phyloP scores from a whole-genome alignment of 2,113 vertebrate genomes.

The Gymnorhina tibicen region DNA sequence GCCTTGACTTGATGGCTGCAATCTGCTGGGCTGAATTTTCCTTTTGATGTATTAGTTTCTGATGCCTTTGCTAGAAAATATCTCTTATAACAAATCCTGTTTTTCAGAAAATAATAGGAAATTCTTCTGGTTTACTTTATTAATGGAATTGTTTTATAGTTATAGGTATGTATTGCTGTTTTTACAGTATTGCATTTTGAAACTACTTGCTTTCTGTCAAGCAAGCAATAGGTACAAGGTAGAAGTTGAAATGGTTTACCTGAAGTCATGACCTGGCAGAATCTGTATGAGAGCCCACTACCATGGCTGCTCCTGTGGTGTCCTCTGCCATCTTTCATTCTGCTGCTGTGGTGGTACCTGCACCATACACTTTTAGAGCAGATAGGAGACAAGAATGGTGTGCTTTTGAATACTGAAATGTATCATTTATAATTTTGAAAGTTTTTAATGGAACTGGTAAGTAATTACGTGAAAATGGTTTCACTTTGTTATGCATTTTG shows the following conservation, averaged over 20 bases:
- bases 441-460: background rate
- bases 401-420: background rate
- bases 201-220: background rate
- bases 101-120: background rate
- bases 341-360: background rate
- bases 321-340: background rate
- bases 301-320: background rate
- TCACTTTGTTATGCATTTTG: background rate
- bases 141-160: background rate
- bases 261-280: background rate
- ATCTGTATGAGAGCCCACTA: background rate
- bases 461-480: background rate
- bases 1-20: background rate
- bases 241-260: background rate
- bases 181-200: background rate
- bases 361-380: fast-evolving
- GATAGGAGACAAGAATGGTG: background rate
- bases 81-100: background rate
- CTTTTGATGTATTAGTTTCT: background rate
- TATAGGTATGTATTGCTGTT: background rate
- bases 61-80: background rate
- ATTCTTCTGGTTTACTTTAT: background rate
- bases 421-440: background rate
- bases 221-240: background rate
- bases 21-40: background rate